Percentiles rank a stretch among this genome's conserved stretches.
Evolutionary conservation across 2,888 invertebrate genomes (phyloP).

Genomic region (Torymus auratus): DNA sequence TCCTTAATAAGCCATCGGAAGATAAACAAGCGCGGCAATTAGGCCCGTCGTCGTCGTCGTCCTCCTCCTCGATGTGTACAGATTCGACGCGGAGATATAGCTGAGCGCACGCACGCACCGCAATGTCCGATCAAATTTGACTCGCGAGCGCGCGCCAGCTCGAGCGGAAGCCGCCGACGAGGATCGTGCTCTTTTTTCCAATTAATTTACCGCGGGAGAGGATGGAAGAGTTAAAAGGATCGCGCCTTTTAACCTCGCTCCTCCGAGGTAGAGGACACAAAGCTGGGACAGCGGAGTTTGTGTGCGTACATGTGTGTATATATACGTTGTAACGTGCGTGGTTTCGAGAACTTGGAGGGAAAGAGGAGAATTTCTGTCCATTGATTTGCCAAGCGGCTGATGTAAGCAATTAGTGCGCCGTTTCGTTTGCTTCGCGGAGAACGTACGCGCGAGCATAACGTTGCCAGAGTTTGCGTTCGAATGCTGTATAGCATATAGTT

Average conservation of each 20-base stretch:
- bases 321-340: background rate
- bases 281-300: background rate
- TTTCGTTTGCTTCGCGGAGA: slow-evolving; percentile 64
- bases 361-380: slow-evolving; percentile 53
- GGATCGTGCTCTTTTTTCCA: slow-evolving; percentile 18
- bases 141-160: slow-evolving; percentile 3
- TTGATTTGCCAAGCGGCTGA: slow-evolving; percentile 64
- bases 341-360: background rate
- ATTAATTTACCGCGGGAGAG: background rate
- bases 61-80: background rate
- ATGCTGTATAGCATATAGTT: slow-evolving; percentile 48
- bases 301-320: background rate
- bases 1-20: slow-evolving; percentile 57
- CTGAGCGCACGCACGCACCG: slow-evolving; percentile 25
- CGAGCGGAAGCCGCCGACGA: slow-evolving; percentile 44
- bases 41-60: slow-evolving; percentile 21
- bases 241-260: slow-evolving; percentile 27
- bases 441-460: slow-evolving; percentile 57
- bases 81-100: background rate
- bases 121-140: slow-evolving; percentile 64
- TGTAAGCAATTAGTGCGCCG: slow-evolving; percentile 66
- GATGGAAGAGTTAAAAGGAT: slow-evolving; percentile 41
- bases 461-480: slow-evolving; percentile 63
- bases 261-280: background rate
- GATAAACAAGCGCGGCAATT: slow-evolving; percentile 55